Base-by-base conservation (phyloP, 2,113 vertebrate species). In the Colius striatus region DNA sequence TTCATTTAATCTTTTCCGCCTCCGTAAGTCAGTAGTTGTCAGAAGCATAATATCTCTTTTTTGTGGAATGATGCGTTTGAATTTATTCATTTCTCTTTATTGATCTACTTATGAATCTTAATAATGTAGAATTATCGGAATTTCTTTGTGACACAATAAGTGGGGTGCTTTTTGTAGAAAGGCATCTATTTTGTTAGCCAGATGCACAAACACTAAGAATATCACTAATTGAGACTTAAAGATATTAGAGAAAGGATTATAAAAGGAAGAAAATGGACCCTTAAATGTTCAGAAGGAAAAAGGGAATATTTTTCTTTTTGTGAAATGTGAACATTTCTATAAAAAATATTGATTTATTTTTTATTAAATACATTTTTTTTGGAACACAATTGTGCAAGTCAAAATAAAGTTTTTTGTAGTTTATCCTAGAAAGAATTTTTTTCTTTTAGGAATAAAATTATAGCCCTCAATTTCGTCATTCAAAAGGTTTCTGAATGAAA, bases 401-500 rank as follows among this genome's bases (percentile, higher is more conserved):
- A 84, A 93, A 94, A 71, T 83, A 83, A 80, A 75, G 41, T 62
- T 90, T 96, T 96, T 51, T 91, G 84, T 65, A 89, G 83, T 48
- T 94, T 94, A 84, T 92, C 48, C 65, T 78, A 79, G 53, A 91
- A 81, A 87, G 58, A 91, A 90, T 91, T 68, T 71, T 41, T 81
- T 93, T 71, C 62, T 76, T 92, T 91, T 74, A 91, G 61, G 60
- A 85, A 87, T 85, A 85, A 94, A 94, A 97, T 81, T 94, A 87
- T 41, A 89, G 61, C 32, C 54, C 34, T 94, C 36, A 70, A 87
- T 95, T 92, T 94, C 78, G 90, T 83, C n/a, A 90, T 73, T 95
- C 86, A 87, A 85, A 97, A 83, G 43, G 85, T 82, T 95, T 82
- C 81, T 92, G 94, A 95, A 96, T 92, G 43, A 96, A 93, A 92